phyloP scores from a whole-genome alignment of 2,888 invertebrate genomes.

The Agrotis exclamationis region DNA sequence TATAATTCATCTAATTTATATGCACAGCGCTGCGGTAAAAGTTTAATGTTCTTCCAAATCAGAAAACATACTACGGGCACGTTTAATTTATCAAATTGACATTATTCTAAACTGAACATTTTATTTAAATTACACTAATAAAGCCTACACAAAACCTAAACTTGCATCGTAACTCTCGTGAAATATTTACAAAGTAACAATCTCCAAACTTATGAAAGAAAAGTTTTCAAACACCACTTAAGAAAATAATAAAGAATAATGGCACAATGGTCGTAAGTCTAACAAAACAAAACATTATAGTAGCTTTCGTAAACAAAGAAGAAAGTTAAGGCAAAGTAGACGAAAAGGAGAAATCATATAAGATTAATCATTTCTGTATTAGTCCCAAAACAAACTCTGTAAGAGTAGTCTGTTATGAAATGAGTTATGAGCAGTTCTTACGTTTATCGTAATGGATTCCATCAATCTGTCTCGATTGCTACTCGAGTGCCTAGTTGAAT shows the following conservation, averaged over 20 bases:
- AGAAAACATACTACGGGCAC: conserved; percentile 29
- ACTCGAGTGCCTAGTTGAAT: conserved; percentile 49
- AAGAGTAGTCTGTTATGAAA: conserved; percentile 26
- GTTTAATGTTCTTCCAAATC: conserved; percentile 18
- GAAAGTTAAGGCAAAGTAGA: background rate
- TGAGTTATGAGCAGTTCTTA: conserved; percentile 29
- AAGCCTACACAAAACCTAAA: background rate
- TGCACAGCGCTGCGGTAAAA: conserved; percentile 39
- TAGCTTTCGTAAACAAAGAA: background rate
- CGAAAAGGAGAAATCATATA: conserved; percentile 19
- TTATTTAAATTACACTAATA: conserved; percentile 5
- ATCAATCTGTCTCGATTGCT: conserved; percentile 64
- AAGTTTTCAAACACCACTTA: conserved; percentile 12
- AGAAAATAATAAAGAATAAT: conserved; percentile 11
- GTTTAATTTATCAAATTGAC: conserved; percentile 20
- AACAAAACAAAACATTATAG: conserved; percentile 15
- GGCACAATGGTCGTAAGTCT: conserved; percentile 12
- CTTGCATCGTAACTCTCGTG: conserved; percentile 2
- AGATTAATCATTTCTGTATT: conserved; percentile 21
- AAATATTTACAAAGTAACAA: background rate
- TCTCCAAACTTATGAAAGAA: conserved; percentile 1
- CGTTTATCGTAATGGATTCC: conserved; percentile 57
- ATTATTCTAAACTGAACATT: background rate
- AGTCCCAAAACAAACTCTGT: conserved; percentile 12
- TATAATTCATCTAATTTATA: conserved; percentile 57